phyloP scores from a whole-genome alignment of 92 coral and sea anemone genomes.

The Parazoanthus swiftii region DNA sequence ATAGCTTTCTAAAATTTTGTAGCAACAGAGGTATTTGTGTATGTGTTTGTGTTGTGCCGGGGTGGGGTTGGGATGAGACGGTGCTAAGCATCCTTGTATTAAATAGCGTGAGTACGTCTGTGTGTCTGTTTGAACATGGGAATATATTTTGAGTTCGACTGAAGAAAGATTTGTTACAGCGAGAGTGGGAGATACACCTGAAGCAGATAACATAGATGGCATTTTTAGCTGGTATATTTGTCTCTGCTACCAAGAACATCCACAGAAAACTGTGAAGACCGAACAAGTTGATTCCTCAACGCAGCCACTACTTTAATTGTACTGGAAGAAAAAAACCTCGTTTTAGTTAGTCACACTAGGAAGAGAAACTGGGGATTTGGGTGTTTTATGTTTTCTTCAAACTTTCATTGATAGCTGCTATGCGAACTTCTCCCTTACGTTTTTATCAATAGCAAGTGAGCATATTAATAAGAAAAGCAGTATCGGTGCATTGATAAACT shows the following conservation, averaged over 20 bases:
- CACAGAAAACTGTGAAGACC: too few relatives aligned
- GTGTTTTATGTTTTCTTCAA: too few relatives aligned
- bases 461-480: not conserved
- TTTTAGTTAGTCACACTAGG: not conserved
- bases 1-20: not conserved
- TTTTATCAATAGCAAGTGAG: not conserved
- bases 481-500: not conserved
- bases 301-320: not conserved
- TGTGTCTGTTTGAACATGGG: not conserved
- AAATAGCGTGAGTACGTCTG: not conserved
- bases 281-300: too few relatives aligned
- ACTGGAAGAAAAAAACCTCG: not conserved
- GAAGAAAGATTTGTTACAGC: not conserved
- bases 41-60: not conserved
- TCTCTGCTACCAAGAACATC: not conserved
- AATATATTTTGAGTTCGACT: not conserved
- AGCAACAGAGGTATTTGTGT: not conserved
- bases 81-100: constrained; percentile 30
- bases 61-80: not conserved
- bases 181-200: constrained; percentile 3
- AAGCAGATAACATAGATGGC: not conserved
- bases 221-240: constrained; percentile 9
- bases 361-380: not conserved
- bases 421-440: not conserved
- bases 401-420: not conserved